Evolutionary conservation across 1,140 invertebrate genomes (phyloP), one percentile per base, ranked within the genome.

Genomic region (Odontomachus brunneus): DNA sequence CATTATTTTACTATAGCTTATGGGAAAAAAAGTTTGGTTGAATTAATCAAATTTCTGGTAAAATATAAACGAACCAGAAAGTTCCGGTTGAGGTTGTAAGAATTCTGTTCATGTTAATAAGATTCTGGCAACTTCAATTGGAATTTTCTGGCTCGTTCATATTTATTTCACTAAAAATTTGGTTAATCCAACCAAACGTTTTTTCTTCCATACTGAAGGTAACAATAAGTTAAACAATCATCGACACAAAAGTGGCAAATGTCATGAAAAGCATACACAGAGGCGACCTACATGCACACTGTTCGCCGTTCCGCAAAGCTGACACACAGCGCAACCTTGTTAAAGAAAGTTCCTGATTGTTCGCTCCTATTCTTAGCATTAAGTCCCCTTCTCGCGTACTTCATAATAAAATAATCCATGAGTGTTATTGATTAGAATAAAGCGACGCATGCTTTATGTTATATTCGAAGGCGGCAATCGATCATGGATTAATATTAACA

Each of bases 341-440:
- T 55, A 69, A 78, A 78, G 9, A 71, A 55, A 9, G 29, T 57
- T 57, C 4, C 49, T 57, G n/a, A 24, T 22, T 78, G 15, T 19
- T 49, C 17, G 9, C 24, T 26, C 17, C 24, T 80, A 80, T 29
- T 48, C 71, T 71, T 71, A 48, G 63, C 22, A 44, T 51, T 44
- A 55, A 55, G 17, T 9, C 33, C 66, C 69, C 38, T 44, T 44
- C 38, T 80, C n/a, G 75, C 15, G 57, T 71, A n/a, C 48, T 33
- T 44, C 51, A 69, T 69, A 80, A 69, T 80, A 71, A 69, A 78
- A 80, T 80, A 80, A 59, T 14, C 22, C 49, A 33, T 17, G 66
- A 69, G 22, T 26, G 51, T 48, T 80, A 80, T 80, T 57, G 75
- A 80, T 80, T 44, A 59, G 51, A 15, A 71, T 57, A 80, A 69